phyloP scores from a whole-genome alignment of 2,888 invertebrate species.

The Neoaliturus tenellus region DNA sequence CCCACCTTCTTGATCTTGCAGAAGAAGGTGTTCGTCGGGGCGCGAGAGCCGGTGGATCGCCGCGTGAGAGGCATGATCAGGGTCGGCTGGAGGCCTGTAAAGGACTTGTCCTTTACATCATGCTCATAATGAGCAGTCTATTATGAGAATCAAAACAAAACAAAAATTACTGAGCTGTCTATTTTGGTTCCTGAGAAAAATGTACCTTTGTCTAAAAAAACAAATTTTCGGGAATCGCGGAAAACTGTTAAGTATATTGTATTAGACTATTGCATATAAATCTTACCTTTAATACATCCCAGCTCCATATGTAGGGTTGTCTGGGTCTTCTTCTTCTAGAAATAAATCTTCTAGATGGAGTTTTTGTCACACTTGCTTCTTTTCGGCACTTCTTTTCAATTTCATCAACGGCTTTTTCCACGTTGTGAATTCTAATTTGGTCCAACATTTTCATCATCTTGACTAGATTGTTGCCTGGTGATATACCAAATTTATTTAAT shows the following conservation, averaged over 20 bases:
- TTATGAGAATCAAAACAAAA: no score
- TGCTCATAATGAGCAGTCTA: no score
- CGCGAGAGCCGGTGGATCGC: not conserved
- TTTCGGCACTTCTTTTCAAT: slow-evolving; percentile 1
- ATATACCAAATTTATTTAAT: slow-evolving; percentile 17
- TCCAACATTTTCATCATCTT: slow-evolving; percentile 36
- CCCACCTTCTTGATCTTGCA: not conserved
- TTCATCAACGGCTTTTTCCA: slow-evolving; percentile 25
- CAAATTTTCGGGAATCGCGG: no score
- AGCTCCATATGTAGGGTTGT: not conserved
- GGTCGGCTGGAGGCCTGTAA: no score
- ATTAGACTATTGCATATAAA: not conserved
- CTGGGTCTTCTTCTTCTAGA: slow-evolving; percentile 1
- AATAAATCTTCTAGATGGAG: slow-evolving; percentile 17
- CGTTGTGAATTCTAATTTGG: slow-evolving; percentile 11
- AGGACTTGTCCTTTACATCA: no score
- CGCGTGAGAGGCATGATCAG: not conserved
- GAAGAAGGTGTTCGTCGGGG: not conserved
- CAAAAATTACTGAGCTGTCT: no score
- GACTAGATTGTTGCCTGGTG: slow-evolving; percentile 44
- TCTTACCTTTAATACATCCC: slow-evolving; percentile 9
- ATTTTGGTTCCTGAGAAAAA: no score
- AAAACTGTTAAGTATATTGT: no score
- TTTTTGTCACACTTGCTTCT: not conserved
- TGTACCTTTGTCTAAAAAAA: no score